Conservation (phyloP, 2,888 invertebrate genomes). For the Caenorhabditis panamensis region DNA sequence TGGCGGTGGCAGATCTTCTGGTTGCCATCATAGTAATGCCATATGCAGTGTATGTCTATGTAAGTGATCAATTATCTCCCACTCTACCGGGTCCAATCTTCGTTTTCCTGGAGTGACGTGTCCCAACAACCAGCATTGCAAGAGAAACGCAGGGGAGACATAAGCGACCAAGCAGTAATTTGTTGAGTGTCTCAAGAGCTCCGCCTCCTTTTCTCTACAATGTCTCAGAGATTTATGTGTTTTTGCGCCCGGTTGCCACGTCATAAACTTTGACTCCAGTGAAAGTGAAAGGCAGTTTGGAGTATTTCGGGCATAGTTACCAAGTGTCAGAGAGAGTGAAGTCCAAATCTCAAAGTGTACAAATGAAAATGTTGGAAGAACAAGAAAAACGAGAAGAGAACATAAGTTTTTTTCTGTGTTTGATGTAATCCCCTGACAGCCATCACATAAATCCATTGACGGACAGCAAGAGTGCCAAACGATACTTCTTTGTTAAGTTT, state of each 20-base stretch:
- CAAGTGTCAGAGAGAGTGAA: not conserved
- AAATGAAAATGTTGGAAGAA: not conserved
- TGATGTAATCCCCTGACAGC: conserved; percentile 52
- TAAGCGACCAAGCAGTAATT: conserved; percentile 53
- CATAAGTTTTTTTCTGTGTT: conserved; percentile 24
- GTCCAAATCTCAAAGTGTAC: conserved; percentile 15
- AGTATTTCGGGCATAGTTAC: not conserved
- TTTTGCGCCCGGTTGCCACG: conserved; percentile 33
- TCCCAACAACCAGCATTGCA: not conserved
- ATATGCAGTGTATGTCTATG: conserved; percentile 80
- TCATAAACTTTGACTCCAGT: conserved; percentile 27
- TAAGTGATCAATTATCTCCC: conserved; percentile 67
- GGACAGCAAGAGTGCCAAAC: conserved; percentile 30
- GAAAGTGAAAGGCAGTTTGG: conserved; percentile 3
- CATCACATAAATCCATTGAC: conserved; percentile 55
- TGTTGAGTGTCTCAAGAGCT: conserved; percentile 46
- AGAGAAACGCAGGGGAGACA: conserved; percentile 10
- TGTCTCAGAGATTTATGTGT: conserved; percentile 28
- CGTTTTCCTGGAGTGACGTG: conserved; percentile 57
- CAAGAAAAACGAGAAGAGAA: conserved; percentile 23
- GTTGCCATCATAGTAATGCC: conserved; percentile 81
- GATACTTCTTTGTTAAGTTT: conserved; percentile 48
- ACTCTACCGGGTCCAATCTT: conserved; percentile 31
- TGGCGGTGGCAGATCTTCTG: conserved; percentile 80
- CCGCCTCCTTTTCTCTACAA: conserved; percentile 1